phyloP scores from a whole-genome alignment of 2,797 vertebrate species.

The Agapornis canus region DNA sequence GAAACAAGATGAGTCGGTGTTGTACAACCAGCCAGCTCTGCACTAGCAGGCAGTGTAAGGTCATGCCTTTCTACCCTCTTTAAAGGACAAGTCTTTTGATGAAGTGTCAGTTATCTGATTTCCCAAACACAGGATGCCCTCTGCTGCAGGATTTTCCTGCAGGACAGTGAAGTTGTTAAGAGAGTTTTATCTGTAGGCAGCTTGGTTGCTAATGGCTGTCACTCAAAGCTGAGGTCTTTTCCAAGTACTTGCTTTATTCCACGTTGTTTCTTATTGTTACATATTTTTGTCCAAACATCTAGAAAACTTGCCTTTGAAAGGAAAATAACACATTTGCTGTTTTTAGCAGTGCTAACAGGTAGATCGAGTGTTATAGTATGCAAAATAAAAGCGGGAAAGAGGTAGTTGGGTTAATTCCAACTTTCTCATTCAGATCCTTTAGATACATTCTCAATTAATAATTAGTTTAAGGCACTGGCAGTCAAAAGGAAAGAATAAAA shows the following conservation, averaged over 20 bases:
- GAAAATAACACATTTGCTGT: neutral
- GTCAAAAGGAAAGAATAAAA: constrained; percentile 59
- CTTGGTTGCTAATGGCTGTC: neutral
- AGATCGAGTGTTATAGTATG: neutral
- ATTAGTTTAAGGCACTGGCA: constrained; percentile 55
- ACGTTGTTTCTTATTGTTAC: neutral
- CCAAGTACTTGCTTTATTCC: neutral
- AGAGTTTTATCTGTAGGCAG: neutral
- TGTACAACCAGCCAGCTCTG: constrained; percentile 21
- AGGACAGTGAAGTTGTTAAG: neutral
- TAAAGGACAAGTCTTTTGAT: constrained; percentile 53
- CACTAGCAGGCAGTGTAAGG: constrained; percentile 24
- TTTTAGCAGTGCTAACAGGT: neutral
- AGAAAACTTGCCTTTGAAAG: neutral
- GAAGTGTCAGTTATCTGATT: constrained; percentile 47
- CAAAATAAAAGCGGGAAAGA: neutral
- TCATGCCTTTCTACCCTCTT: constrained; percentile 28
- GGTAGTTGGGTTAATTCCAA: constrained; percentile 54
- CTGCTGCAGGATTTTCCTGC: constrained; percentile 26
- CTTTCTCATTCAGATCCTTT: constrained; percentile 51
- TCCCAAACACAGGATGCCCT: neutral
- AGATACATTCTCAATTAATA: constrained; percentile 65
- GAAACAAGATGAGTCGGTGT: constrained; percentile 48
- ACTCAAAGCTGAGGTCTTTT: neutral
- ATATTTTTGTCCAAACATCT: neutral